phyloP scores from a whole-genome alignment of 2,888 invertebrate genomes.

The Eumerus sabulonum region DNA sequence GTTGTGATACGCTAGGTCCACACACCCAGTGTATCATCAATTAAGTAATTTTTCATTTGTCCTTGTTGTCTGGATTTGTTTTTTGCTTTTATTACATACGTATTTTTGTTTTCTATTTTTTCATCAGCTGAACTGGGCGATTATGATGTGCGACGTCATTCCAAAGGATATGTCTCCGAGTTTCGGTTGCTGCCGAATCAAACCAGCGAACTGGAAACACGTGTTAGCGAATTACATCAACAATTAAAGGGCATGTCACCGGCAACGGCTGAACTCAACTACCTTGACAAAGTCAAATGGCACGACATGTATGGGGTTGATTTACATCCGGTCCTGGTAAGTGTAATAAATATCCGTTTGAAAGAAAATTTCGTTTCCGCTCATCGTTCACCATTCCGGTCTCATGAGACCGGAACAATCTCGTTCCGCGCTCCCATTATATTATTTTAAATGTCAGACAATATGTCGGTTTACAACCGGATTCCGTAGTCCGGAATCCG shows the following conservation, averaged over 20 bases:
- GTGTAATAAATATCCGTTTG: slow-evolving; percentile 74
- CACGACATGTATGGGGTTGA: slow-evolving; percentile 99
- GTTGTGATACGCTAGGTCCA: no score
- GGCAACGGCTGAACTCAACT: slow-evolving; percentile 95
- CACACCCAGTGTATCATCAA: slow-evolving; percentile 16
- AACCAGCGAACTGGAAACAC: slow-evolving; percentile 92
- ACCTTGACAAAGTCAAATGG: slow-evolving; percentile 98
- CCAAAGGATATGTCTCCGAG: slow-evolving; percentile 95
- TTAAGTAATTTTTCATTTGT: slow-evolving; percentile 42
- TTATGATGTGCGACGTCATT: slow-evolving; percentile 93
- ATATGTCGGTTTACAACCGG: slow-evolving; percentile 53
- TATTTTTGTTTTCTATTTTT: slow-evolving; percentile 36
- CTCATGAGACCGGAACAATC: no score
- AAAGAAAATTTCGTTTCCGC: slow-evolving; percentile 14
- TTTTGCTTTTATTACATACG: background rate
- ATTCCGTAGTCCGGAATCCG: background rate
- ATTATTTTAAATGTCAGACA: slow-evolving; percentile 64
- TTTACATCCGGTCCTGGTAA: slow-evolving; percentile 96
- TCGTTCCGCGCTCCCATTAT: slow-evolving; percentile 25
- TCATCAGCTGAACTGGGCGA: slow-evolving; percentile 95
- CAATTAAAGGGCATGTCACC: slow-evolving; percentile 86
- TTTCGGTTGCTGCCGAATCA: slow-evolving; percentile 96
- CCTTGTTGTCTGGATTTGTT: slow-evolving; percentile 1
- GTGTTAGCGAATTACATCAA: slow-evolving; percentile 93
- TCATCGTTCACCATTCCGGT: background rate